Evolutionary conservation across 2,113 vertebrate genomes (phyloP).

Genomic region (Ia io): DNA sequence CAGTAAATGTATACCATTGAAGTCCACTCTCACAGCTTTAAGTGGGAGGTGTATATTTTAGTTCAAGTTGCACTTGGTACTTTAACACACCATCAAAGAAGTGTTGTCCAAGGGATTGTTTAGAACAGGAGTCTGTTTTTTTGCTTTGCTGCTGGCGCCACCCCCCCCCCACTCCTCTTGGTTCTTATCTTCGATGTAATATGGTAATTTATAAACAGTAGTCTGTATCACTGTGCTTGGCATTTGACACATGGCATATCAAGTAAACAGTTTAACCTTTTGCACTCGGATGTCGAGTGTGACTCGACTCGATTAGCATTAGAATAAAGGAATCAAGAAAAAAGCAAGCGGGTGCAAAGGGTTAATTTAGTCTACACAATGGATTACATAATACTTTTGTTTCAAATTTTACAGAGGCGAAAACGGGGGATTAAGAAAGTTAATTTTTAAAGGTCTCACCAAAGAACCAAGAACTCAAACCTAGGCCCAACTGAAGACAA

Average conservation of each 20-base stretch:
- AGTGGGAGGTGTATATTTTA: not conserved
- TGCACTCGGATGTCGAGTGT: too few relatives aligned
- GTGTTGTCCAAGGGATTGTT: not conserved
- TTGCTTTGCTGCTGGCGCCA: not conserved
- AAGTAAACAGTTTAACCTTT: not conserved
- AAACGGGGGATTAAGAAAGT: not conserved
- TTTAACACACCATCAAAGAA: not conserved
- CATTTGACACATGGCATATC: not conserved
- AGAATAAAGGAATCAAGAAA: too few relatives aligned
- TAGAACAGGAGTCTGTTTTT: not conserved
- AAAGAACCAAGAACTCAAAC: not conserved
- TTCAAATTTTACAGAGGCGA: not conserved
- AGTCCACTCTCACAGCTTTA: not conserved
- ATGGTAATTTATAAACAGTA: not conserved
- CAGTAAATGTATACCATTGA: not conserved
- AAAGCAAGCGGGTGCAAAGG: too few relatives aligned
- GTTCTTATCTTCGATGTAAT: not conserved
- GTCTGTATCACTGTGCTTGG: not conserved
- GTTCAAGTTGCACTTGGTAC: not conserved
- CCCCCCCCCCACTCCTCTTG: not conserved
- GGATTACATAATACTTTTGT: not conserved
- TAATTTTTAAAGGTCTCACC: not conserved
- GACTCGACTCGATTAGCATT: too few relatives aligned
- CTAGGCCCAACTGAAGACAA: not conserved
- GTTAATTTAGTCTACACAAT: not conserved